These are phyloP conservation scores for Pimephales promelas DNA, from an alignment of 2,113 vertebrate species.

Conservation along the genomic window DNA sequence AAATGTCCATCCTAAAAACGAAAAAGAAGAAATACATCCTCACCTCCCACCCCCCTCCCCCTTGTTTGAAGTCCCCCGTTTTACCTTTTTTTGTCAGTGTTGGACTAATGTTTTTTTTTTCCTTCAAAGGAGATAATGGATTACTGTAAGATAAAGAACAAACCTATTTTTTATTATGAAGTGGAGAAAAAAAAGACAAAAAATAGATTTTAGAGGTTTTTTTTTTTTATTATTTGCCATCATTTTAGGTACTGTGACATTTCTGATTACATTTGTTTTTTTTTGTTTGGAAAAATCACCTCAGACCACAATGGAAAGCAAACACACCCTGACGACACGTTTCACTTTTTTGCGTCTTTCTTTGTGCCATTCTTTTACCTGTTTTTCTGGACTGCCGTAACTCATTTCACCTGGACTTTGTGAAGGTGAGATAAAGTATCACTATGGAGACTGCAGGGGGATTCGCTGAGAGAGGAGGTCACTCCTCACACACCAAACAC, in stretches of 20 bases:
- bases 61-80: constrained; percentile 62
- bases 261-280: constrained; percentile 35
- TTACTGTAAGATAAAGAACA: constrained; percentile 99
- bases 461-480: neutral
- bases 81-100: constrained; percentile 77
- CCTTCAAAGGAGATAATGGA: constrained; percentile 95
- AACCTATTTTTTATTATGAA: constrained; percentile 99
- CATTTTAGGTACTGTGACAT: constrained; percentile 56
- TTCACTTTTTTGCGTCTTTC: constrained; percentile 53
- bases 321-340: neutral
- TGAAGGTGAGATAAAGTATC: constrained; percentile 36
- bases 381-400: constrained; percentile 41
- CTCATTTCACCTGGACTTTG: constrained; percentile 40
- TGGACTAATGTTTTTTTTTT: constrained; percentile 91
- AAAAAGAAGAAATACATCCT: constrained; percentile 47
- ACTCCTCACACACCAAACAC: neutral
- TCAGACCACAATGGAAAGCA: constrained; percentile 48
- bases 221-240: constrained; percentile 78
- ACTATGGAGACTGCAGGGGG: constrained; percentile 30
- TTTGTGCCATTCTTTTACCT: constrained; percentile 64
- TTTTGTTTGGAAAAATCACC: constrained; percentile 37
- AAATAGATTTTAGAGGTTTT: constrained; percentile 74
- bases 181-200: constrained; percentile 79
- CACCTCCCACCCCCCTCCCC: neutral
- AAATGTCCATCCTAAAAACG: constrained; percentile 80